Base-by-base conservation (phyloP, 2,888 invertebrate genomes). In the Agrenia bidenticulata region DNA sequence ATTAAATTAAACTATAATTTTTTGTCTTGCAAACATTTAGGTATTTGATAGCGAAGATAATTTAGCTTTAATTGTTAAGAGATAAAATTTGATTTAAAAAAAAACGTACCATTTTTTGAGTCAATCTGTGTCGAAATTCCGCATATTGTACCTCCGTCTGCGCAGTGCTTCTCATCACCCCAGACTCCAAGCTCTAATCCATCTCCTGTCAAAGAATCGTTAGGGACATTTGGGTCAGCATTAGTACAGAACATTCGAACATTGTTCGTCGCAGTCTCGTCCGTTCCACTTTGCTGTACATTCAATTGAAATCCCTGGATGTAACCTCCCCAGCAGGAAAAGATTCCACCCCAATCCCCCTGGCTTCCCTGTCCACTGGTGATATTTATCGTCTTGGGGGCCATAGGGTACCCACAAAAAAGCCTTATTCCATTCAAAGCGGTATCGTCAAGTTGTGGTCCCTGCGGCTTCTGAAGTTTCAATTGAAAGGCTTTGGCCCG, bases 191-290 rank as follows among this genome's bases (percentile, higher is more conserved):
- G 59, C 2, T 2, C 27, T 9, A 21, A 15, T 24, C 64, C 64
- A 27, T 64, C 64, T 2, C 59, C 64, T 59, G 58, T 59, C 39
- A 64, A 26, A 21, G 32, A 58, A n/a, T n/a, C n/a, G n/a, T n/a
- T n/a, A n/a, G n/a, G n/a, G 7, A 5, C 24, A 4, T 19, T 42
- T 2, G 61, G 53, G 21, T 24, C 21, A 19, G 42, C 15, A n/a
- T 59, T 53, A 23, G 24, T 53, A 32, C 64, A 64, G 50, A 53
- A 64, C 15, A 64, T n/a, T 51, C 64, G 13, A 2, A 64, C 9
- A 26, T 64, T 64, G 41, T 58, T 64, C 15, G 64, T 59, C 2
- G 64, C 64, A 4, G 53, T 64, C 23, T 64, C 59, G 21, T 57
- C 59, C 2, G 49, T n/a, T 4, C 57, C 26, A 27, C 23, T 26